Evolutionary conservation across 2,888 invertebrate genomes (phyloP), one percentile per base, ranked within the genome.

Genomic region (Parnassius smintheus): DNA sequence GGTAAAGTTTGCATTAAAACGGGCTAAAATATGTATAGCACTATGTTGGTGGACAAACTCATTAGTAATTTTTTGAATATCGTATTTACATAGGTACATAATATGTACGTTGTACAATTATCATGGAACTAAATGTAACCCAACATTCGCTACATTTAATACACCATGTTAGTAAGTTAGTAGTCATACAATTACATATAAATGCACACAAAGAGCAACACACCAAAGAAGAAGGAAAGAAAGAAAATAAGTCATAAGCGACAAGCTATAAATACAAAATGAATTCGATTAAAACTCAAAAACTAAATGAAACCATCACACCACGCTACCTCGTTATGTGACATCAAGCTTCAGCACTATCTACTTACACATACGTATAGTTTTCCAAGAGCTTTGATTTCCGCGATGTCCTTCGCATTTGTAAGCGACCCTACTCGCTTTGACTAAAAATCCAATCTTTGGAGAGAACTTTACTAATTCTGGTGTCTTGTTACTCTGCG

Each of bases 361-460:
- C 73, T 77, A 80, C 88, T 86, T 84, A 88, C 84, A 35, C 48
- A 64, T 76, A 81, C 74, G 74, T 75, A 81, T 78, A 66, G 56
- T 66, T 80, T 82, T 86, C 75, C 56, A 54, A 68, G 70, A 65
- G 50, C 25, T 73, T 68, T 70, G 11, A 46, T 73, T 72, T 80
- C 82, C 84, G 72, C 76, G 81, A 58, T 67, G 75, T 77, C 81
- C 88, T 62, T 72, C 55, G 82, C 91, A 91, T 76, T 69, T 67
- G 77, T 77, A 83, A 75, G 72, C 75, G 72, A 69, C 68, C 71
- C 70, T 78, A 76, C 73, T 79, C 76, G 75, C 68, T 74, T 71
- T 80, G 72, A 84, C 71, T 80, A 86, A 71, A 83, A 83, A 89
- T 82, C 91, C 91, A 83, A 90, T 86, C 83, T 91, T 91, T 85